Evolutionary conservation across 2,797 vertebrate genomes (phyloP).

Genomic region (Setipinna tenuifilis): DNA sequence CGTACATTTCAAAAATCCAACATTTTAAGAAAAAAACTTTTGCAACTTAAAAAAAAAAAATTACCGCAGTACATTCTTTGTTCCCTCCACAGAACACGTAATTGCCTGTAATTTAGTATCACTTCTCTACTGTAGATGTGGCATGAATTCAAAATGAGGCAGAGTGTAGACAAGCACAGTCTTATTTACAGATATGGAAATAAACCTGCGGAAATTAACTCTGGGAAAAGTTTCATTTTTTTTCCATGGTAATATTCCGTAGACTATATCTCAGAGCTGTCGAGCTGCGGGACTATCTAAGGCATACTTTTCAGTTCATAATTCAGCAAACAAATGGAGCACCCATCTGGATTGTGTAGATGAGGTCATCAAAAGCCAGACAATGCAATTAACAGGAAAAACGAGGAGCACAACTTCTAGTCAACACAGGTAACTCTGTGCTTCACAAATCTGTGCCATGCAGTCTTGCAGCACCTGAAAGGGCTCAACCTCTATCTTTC

Average conservation of each 20-base stretch:
- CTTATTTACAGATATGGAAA: not conserved
- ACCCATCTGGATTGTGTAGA: not conserved
- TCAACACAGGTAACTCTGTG: conserved; percentile 45
- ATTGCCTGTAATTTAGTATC: not conserved
- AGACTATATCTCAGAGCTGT: too few species aligned
- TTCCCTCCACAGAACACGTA: not conserved
- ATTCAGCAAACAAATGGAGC: conserved; percentile 3
- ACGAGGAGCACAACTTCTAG: conserved; percentile 66
- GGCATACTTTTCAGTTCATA: conserved; percentile 44
- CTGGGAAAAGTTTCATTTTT: not conserved
- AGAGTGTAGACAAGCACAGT: not conserved
- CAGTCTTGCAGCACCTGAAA: conserved; percentile 52
- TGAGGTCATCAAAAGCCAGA: conserved; percentile 55
- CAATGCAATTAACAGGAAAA: conserved; percentile 75
- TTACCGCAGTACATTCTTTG: not conserved
- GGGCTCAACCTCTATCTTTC: conserved; percentile 62
- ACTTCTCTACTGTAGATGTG: not conserved
- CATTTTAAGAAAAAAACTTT: not conserved
- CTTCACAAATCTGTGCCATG: conserved; percentile 25
- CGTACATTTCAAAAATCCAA: not conserved
- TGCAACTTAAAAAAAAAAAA: not conserved
- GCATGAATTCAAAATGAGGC: not conserved
- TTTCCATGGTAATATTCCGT: not conserved
- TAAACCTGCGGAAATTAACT: not conserved
- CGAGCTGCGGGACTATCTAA: conserved; percentile 62